phyloP scores from a whole-genome alignment of 2,797 vertebrate genomes.

The Mormyrops attenuatus region DNA sequence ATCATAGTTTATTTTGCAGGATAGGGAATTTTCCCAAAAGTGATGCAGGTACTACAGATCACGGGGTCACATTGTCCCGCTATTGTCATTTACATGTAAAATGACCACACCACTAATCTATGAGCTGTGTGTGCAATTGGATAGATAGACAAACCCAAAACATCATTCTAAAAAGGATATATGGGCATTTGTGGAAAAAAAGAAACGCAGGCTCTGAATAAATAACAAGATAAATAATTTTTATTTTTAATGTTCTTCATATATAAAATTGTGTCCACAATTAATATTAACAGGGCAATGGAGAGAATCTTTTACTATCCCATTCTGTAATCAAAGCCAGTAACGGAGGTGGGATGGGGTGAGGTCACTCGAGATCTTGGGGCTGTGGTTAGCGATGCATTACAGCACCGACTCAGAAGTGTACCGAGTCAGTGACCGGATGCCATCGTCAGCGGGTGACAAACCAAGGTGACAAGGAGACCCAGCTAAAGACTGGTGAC shows the following conservation, averaged over 20 bases:
- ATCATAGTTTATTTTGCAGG: neutral
- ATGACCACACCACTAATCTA: neutral
- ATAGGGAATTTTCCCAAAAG: neutral
- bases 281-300: slow-evolving; percentile 74
- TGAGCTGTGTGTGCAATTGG: neutral
- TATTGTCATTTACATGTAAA: neutral
- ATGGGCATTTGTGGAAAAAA: neutral
- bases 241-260: slow-evolving; percentile 71
- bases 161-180: neutral
- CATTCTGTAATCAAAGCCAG: slow-evolving; percentile 51
- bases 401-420: slow-evolving; percentile 18
- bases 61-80: neutral
- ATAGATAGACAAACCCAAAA: neutral
- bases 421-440: slow-evolving; percentile 26
- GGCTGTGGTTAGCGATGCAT: neutral
- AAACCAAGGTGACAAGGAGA: slow-evolving; percentile 21
- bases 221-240: slow-evolving; percentile 81
- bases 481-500: slow-evolving; percentile 55
- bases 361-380: neutral
- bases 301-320: slow-evolving; percentile 63
- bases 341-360: neutral
- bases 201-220: slow-evolving; percentile 47
- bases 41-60: neutral
- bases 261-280: slow-evolving; percentile 72
- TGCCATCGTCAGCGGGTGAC: neutral